Base-by-base conservation (phyloP, 2,797 vertebrate genomes). In the Ctenochaetus hawaiiensis region DNA sequence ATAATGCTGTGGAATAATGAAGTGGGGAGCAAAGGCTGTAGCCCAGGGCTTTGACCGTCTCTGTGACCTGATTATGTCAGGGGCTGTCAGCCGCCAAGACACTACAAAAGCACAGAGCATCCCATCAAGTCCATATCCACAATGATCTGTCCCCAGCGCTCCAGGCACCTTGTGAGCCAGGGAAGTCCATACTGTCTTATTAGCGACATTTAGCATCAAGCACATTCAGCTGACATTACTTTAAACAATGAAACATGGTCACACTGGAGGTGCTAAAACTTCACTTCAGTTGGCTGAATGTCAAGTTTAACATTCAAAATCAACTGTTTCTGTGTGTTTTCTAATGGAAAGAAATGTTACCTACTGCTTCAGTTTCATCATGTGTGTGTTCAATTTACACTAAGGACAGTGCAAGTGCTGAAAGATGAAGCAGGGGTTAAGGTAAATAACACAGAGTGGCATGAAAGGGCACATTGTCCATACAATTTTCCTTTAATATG, bases 401-500 rank as follows among this genome's bases (percentile, higher is more conserved):
- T 30, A 8, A 72, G 48, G 67, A 77, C 61, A 20, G 18, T 6
- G 37, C 11, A 60, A 61, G 80, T 58, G 70, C 80, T 79, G 79
- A 95, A 95, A 84, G 85, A 95, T 94, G 78, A 95, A 96, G 95
- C 93, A 92, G 92, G 93, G 95, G 96, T 97, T 97, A 96, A 96
- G 95, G 95, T 95, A 96, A 96, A 97, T 95, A 96, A 95, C 95
- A 95, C 92, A 94, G 94, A 95, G 95, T 96, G 96, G 95, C 94
- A 93, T 95, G 80, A 96, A 96, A 97, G 96, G 96, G 96, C 96
- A 96, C 90, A 92, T 93, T 95, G 96, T 96, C 96, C 96, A 96
- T 92, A 96, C 96, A 96, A 94, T 96, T 95, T 95, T 96, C 94
- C 96, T 98, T 97, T 97, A 98, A 98, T 98, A 96, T 96, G 96